A percentile compares a stretch with the other conserved stretches of the same genome.
Conservation (phyloP, 2,113 vertebrate genomes). For the Pedionomus torquatus region DNA sequence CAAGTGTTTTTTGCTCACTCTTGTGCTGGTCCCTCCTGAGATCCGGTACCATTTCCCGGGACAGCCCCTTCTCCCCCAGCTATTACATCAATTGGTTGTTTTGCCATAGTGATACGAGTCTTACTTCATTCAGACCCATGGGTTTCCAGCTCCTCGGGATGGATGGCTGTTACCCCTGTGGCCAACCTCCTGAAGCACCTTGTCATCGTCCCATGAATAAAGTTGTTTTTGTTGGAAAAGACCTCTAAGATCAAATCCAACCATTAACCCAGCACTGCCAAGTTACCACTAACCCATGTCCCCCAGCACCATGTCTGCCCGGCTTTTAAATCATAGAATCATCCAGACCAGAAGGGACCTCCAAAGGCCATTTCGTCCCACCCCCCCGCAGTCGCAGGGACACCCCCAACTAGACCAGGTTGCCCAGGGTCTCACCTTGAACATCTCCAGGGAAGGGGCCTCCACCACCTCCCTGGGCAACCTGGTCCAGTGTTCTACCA, state of each 20-base stretch:
- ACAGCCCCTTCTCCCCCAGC: background rate
- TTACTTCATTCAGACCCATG: fast-evolving
- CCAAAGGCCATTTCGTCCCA: no score
- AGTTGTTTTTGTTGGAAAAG: background rate
- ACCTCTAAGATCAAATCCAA: background rate
- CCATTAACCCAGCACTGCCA: background rate
- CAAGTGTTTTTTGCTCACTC: background rate
- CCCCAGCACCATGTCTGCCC: background rate
- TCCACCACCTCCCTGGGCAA: no score
- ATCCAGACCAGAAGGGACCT: no score
- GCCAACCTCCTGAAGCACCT: background rate
- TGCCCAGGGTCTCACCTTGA: no score
- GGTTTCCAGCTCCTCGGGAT: background rate
- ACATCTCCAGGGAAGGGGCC: no score
- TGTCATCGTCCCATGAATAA: fast-evolving
- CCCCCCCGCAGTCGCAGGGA: no score
- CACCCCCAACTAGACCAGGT: no score
- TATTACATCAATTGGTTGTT: fast-evolving
- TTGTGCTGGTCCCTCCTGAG: background rate
- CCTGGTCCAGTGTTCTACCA: no score
- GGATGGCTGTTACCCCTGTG: background rate
- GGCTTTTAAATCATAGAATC: background rate
- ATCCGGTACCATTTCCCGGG: background rate
- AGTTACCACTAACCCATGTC: background rate
- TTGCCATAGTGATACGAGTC: fast-evolving